Percentiles rank a stretch among this genome's conserved stretches.
Evolutionary conservation across 2,888 invertebrate species (phyloP).

Genomic region (Drosophila eohydei): DNA sequence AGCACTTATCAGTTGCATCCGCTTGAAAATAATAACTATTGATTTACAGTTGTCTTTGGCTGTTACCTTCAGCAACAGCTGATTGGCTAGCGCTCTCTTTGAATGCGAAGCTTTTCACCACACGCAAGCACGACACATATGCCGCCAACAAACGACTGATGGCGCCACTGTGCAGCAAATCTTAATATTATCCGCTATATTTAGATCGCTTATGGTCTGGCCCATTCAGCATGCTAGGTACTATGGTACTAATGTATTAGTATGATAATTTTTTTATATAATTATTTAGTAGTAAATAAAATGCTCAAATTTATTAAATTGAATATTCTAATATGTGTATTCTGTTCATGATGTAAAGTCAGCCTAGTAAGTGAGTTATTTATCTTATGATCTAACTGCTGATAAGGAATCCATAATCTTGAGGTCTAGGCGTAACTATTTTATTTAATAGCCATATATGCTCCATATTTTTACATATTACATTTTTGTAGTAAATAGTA

Average conservation of each 20-base stretch:
- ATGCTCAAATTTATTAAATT: no score
- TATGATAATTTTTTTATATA: no score
- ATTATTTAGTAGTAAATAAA: no score
- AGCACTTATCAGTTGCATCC: slow-evolving; percentile 39
- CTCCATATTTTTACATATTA: no score
- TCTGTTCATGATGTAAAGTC: no score
- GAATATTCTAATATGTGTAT: no score
- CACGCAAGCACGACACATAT: slow-evolving; percentile 40
- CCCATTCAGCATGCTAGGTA: neutral
- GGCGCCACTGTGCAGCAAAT: slow-evolving; percentile 41
- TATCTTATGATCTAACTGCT: no score
- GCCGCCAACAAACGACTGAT: slow-evolving; percentile 36
- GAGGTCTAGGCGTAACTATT: no score
- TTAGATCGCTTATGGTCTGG: neutral
- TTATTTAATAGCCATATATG: no score
- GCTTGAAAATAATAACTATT: slow-evolving; percentile 40
- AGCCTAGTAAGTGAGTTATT: neutral
- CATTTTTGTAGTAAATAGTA: no score
- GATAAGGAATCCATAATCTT: no score
- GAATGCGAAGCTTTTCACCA: slow-evolving; percentile 64
- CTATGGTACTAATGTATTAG: neutral
- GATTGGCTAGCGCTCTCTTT: slow-evolving; percentile 39
- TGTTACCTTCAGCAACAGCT: slow-evolving; percentile 48
- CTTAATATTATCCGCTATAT: neutral
- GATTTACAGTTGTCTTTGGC: slow-evolving; percentile 41